phyloP scores from a whole-genome alignment of 2,113 vertebrate genomes.

The Bombycilla garrulus region DNA sequence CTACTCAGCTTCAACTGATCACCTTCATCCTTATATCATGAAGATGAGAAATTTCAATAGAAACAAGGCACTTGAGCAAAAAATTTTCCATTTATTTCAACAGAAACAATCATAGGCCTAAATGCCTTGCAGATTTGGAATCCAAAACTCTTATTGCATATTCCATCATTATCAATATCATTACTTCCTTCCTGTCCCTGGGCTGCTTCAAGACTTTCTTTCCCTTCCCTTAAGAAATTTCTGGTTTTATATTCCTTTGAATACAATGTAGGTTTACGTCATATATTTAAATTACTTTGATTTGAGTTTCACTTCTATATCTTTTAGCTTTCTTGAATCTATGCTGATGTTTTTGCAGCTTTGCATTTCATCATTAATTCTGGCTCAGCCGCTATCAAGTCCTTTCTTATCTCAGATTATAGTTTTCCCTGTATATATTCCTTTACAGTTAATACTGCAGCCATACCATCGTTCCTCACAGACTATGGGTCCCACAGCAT shows the following conservation, averaged over 20 bases:
- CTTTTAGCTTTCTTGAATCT: background rate
- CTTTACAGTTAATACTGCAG: background rate
- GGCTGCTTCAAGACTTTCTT: background rate
- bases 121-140: background rate
- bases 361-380: background rate
- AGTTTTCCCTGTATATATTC: background rate
- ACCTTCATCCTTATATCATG: background rate
- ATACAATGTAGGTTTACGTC: background rate
- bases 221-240: background rate
- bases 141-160: background rate
- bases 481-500: background rate
- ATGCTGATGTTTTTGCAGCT: background rate
- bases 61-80: background rate
- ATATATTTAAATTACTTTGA: background rate
- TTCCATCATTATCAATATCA: background rate
- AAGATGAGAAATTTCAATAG: background rate
- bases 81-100: background rate
- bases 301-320: background rate
- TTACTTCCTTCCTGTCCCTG: background rate
- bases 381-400: background rate
- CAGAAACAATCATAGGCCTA: background rate
- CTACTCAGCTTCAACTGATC: background rate
- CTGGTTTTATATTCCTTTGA: background rate
- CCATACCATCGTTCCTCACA: background rate
- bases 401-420: background rate